These are phyloP conservation scores for Atta texana DNA, from an alignment of 1,140 invertebrate species.

Conservation along the genomic window DNA sequence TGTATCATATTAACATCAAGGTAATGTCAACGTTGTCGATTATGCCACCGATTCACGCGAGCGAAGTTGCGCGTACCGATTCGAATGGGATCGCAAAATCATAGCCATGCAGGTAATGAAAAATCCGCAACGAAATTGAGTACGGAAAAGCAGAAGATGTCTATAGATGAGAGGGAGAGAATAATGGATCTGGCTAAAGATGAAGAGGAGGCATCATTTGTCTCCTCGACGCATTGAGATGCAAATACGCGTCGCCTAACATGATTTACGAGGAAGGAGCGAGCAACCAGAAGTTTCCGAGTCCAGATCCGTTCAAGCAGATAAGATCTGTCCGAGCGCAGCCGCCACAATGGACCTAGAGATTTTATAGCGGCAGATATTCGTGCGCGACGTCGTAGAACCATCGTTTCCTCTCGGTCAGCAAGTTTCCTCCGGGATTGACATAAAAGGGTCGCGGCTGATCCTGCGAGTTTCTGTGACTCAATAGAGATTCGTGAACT, in stretches of 20 bases:
- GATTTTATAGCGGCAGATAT: constrained; percentile 50
- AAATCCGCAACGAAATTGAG: not conserved
- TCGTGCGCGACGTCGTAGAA: not conserved
- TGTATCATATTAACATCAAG: not conserved
- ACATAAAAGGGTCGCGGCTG: constrained; percentile 25
- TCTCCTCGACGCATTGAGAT: constrained; percentile 70
- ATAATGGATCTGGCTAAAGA: not conserved
- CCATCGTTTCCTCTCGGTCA: constrained; percentile 41
- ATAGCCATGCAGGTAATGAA: not conserved
- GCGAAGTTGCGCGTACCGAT: not conserved
- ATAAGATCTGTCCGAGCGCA: constrained; percentile 70
- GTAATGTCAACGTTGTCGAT: constrained; percentile 3
- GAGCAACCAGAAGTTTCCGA: constrained; percentile 58
- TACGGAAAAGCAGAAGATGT: not conserved
- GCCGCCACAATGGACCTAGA: constrained; percentile 60
- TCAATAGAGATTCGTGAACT: constrained; percentile 1
- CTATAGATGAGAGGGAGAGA: not conserved
- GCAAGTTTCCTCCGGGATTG: constrained; percentile 21
- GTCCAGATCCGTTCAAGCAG: constrained; percentile 50
- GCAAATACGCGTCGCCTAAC: constrained; percentile 70
- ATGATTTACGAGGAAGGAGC: constrained; percentile 76
- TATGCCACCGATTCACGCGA: not conserved
- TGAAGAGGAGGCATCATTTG: constrained; percentile 48
- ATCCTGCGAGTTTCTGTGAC: constrained; percentile 14
- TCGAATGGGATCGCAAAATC: not conserved